Conservation (phyloP, 2,888 invertebrate genomes). For the Spicauda simplicius region DNA sequence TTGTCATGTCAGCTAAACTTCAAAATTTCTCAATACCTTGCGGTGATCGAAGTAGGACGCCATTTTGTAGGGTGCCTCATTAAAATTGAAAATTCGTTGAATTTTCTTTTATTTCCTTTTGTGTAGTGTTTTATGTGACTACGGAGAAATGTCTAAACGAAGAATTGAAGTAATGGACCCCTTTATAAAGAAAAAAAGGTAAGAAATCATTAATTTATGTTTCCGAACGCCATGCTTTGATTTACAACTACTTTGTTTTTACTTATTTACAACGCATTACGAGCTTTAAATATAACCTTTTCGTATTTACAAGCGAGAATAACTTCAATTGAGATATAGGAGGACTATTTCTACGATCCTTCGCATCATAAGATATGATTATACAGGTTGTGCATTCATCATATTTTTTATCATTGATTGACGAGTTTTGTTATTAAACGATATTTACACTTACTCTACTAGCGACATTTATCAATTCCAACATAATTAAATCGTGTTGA, state of each 20-base stretch:
- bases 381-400: background rate
- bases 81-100: conserved; percentile 52
- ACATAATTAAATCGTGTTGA: background rate
- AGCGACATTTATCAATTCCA: background rate
- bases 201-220: conserved; percentile 46
- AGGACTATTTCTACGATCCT: background rate
- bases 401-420: background rate
- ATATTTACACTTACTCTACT: background rate
- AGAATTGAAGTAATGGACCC: conserved; percentile 95
- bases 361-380: background rate
- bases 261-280: background rate
- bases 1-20: conserved; percentile 1
- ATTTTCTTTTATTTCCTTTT: conserved; percentile 50
- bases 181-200: conserved; percentile 91
- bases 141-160: conserved; percentile 89
- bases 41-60: conserved; percentile 48
- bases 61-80: conserved; percentile 71
- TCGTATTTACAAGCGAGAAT: background rate
- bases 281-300: background rate
- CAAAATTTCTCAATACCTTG: conserved; percentile 1
- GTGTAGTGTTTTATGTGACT: conserved; percentile 58
- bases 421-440: background rate
- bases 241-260: conserved; percentile 25
- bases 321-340: conserved; percentile 26
- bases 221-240: conserved; percentile 25